Base-by-base conservation (phyloP, 2,113 vertebrate genomes). In the Cyrtonyx montezumae region DNA sequence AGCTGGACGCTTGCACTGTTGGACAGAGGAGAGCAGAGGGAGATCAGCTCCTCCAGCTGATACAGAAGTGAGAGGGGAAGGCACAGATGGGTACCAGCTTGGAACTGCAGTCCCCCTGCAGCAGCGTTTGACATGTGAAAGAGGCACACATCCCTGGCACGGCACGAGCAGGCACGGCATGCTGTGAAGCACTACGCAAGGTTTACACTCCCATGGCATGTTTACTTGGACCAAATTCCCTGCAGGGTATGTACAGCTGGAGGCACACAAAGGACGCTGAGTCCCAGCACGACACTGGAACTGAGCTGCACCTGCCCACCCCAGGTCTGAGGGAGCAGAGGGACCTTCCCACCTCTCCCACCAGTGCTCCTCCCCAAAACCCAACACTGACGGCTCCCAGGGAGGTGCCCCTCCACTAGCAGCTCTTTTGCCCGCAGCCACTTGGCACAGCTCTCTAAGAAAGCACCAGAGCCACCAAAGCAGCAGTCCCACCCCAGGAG, bases 161-260 rank as follows among this genome's bases (percentile, higher is more conserved):
- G 6, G 80, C 49, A 88, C 46, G 49, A 77, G 65, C 10, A 1
- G 26, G 23, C 75, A 88, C 30, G 32, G 75, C 45, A 53, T 63
- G 81, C 91, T 94, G 93, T 49, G 65, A 94, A 95, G 94, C 93
- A 75, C 90, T 87, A 92, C 65, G 48, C 91, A 92, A 80, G 87
- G 79, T 95, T 95, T 91, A 92, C 96, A 93, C 92, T 95, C 79
- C 94, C 3, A 1, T 70, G 84, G 83, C 53, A 62, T 94, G 92
- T 84, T 96, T 92, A 95, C 80, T 86, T 26, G 86, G 80, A 93
- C 86, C 88, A 79, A 92, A 88, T 88, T 94, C 94, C 88, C 95
- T 84, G 70, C 62, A 84, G 91, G 43, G 74, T 84, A 63, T 9
- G 0, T 46, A 75, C n/a, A 37, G 23, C 32, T 49, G 42, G 25